Conservation (phyloP, 2,113 vertebrate species). For the Acrocephalus kingi region DNA sequence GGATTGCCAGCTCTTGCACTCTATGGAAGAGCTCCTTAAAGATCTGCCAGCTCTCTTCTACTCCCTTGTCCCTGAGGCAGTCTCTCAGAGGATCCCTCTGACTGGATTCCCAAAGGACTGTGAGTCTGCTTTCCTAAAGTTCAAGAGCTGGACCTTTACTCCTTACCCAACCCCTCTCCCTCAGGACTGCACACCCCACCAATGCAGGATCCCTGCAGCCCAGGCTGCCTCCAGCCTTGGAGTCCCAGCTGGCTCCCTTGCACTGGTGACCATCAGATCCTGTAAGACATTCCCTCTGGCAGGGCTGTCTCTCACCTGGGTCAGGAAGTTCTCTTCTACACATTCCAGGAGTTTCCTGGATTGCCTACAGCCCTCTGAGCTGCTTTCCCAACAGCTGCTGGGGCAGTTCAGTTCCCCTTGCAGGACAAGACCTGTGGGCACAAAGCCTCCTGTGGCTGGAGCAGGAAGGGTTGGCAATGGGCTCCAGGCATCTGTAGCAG, state of each 20-base stretch:
- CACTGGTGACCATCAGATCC: neutral
- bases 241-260: neutral
- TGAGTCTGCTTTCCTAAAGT: neutral
- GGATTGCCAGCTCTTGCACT: neutral
- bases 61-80: neutral
- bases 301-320: neutral
- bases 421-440: neutral
- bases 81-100: neutral
- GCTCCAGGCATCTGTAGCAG: neutral
- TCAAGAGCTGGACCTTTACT: neutral
- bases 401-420: neutral
- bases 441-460: neutral
- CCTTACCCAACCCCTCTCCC: neutral
- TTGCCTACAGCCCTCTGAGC: neutral
- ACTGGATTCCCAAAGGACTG: neutral
- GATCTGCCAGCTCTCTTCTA: neutral
- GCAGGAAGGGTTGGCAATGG: neutral
- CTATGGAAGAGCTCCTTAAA: neutral
- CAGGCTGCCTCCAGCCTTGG: neutral
- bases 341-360: neutral
- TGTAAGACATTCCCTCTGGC: neutral
- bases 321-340: rapidly evolving
- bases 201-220: neutral
- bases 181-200: neutral
- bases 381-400: neutral